These are phyloP conservation scores for Potorous gilbertii DNA, from an alignment of 2,797 vertebrate genomes.

Conservation along the genomic window DNA sequence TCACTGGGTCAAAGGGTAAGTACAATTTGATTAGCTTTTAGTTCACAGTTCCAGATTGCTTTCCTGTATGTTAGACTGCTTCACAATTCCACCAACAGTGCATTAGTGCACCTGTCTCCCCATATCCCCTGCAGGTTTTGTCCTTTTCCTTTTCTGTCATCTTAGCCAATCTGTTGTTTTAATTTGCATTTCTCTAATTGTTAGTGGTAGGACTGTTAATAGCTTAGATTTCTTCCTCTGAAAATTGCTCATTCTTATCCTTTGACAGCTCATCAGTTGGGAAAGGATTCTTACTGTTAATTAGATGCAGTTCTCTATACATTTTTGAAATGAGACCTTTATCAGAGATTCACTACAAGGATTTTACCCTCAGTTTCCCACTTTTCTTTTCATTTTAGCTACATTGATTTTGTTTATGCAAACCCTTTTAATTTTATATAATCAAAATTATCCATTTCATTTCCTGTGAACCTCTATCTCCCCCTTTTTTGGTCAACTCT, in stretches of 20 bases:
- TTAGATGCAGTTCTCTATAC: background rate
- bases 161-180: background rate
- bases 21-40: background rate
- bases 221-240: background rate
- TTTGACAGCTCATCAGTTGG: background rate
- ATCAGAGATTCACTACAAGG: background rate
- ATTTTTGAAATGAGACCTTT: background rate
- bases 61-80: background rate
- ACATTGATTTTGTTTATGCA: background rate
- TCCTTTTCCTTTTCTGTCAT: background rate
- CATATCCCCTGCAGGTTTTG: background rate
- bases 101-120: background rate
- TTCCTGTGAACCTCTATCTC: background rate
- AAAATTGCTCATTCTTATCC: background rate
- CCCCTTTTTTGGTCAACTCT: background rate
- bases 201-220: background rate
- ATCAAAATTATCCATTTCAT: background rate
- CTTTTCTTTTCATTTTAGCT: background rate
- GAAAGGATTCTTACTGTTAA: background rate
- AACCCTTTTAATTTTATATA: background rate
- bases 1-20: background rate
- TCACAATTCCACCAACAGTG: background rate
- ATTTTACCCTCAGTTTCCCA: background rate
- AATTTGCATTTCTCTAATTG: background rate
- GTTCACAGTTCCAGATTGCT: background rate